A percentile compares a stretch with the other conserved stretches of the same genome.
Conservation (phyloP, 2,113 vertebrate genomes). For the Grammomys surdaster region DNA sequence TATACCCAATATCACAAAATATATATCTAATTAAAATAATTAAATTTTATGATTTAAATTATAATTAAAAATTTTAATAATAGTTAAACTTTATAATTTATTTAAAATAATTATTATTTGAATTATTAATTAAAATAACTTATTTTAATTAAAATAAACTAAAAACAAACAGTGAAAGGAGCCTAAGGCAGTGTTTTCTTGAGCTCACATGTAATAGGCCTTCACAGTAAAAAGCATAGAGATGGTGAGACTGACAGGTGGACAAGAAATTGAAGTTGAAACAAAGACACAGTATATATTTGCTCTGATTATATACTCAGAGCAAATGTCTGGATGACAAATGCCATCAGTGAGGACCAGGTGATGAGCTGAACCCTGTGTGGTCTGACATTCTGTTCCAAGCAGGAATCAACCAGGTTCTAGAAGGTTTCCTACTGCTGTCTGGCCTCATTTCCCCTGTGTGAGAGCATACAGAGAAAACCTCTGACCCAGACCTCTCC, state of each 20-base stretch:
- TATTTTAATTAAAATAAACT: not conserved
- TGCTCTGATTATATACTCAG: not conserved
- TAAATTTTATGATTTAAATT: too few species aligned
- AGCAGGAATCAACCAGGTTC: not conserved
- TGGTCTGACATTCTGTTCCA: fast-evolving
- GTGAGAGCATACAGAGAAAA: not conserved
- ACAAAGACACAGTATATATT: not conserved
- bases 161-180: not conserved
- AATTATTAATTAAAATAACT: too few species aligned
- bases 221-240: not conserved
- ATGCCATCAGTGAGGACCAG: not conserved
- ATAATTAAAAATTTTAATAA: too few species aligned
- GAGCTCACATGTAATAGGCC: not conserved
- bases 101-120: too few species aligned
- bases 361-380: not conserved
- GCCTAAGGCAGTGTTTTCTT: not conserved
- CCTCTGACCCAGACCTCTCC: not conserved
- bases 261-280: not conserved
- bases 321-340: not conserved
- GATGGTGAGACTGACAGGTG: not conserved
- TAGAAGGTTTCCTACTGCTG: not conserved
- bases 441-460: not conserved
- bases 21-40: not conserved
- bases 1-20: not conserved
- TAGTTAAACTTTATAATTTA: too few species aligned